Conservation (phyloP, 1,140 invertebrate genomes). For the Drosophila miranda region DNA sequence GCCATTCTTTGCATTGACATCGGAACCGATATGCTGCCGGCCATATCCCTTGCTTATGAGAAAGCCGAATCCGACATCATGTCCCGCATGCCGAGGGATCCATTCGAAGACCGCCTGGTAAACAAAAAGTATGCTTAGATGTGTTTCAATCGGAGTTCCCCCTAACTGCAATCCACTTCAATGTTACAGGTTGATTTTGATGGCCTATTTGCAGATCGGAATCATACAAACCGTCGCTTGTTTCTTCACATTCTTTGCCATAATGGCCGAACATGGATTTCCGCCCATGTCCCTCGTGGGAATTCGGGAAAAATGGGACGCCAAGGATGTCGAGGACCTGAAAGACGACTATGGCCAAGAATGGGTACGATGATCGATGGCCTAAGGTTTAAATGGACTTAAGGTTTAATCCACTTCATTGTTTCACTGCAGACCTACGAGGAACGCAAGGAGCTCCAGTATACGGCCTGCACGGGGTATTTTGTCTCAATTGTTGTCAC, state of each 20-base stretch:
- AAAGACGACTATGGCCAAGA: slow-evolving; percentile 98
- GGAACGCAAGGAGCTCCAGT: slow-evolving; percentile 90
- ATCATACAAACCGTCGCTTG: slow-evolving; percentile 99
- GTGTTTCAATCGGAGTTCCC: background rate
- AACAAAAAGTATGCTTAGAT: slow-evolving; percentile 91
- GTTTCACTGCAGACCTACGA: slow-evolving; percentile 84
- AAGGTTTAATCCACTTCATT: slow-evolving; percentile 5
- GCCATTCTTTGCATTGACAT: slow-evolving; percentile 99
- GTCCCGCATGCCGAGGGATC: slow-evolving; percentile 98
- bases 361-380: slow-evolving; percentile 88
- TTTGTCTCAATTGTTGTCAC: slow-evolving; percentile 89
- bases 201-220: slow-evolving; percentile 98
- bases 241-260: slow-evolving; percentile 99
- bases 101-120: slow-evolving; percentile 95
- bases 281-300: slow-evolving; percentile 91
- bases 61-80: slow-evolving; percentile 99
- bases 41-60: slow-evolving; percentile 99
- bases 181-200: slow-evolving; percentile 84
- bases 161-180: too few species aligned
- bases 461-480: slow-evolving; percentile 85
- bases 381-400: too few species aligned
- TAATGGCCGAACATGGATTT: slow-evolving; percentile 99
- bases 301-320: slow-evolving; percentile 96
- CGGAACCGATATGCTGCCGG: slow-evolving; percentile 99
- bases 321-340: slow-evolving; percentile 96